Base-by-base conservation (phyloP, 2,113 vertebrate species). In the Galemys pyrenaicus region DNA sequence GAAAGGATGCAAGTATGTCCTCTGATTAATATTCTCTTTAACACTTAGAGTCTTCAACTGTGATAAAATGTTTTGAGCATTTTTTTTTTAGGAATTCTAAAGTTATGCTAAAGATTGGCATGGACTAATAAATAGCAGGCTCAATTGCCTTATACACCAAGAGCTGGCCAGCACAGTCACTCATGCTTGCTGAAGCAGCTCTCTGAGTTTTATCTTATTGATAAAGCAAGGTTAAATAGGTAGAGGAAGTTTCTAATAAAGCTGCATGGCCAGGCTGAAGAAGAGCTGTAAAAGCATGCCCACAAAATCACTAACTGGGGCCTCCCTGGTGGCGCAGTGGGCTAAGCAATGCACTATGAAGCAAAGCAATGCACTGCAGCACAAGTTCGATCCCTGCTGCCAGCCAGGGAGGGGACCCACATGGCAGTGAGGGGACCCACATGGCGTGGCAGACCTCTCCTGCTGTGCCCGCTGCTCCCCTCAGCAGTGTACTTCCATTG, bases 71-170 rank as follows among this genome's bases (percentile, higher is more conserved):
- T 62, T 90, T 78, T 62, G 17, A 90, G 41, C 26, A 85, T 54
- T 83, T 70, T 89, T 44, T 84, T 41, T 7, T 20, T 54, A 84
- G 87, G 79, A 77, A 35, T 73, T 90, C 92, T 91, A 9, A 68
- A 91, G 30, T 73, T 91, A n/a, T 26, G 15, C n/a, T 78, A 75
- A 79, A 88, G 30, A 64, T 41, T 37, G 37, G 22, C 20, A 67
- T 54, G 65, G 13, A 49, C 12, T 54, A 3, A 22, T 80, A 75
- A 41, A 54, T 2, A 16, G 51, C 6, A 58, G 24, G 9, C 28
- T 94, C 49, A 22, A 17, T 10, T 74, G 30, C 24, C 9, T 51
- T 51, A 2, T 39, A 12, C 22, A 24, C 58, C 62, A 67, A 78
- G 46, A 32, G 20, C 11, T 37, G 16, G 15, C 49, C 49, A 51